Base-by-base conservation (phyloP, 2,888 invertebrate genomes). In the Platerodrilus igneus region DNA sequence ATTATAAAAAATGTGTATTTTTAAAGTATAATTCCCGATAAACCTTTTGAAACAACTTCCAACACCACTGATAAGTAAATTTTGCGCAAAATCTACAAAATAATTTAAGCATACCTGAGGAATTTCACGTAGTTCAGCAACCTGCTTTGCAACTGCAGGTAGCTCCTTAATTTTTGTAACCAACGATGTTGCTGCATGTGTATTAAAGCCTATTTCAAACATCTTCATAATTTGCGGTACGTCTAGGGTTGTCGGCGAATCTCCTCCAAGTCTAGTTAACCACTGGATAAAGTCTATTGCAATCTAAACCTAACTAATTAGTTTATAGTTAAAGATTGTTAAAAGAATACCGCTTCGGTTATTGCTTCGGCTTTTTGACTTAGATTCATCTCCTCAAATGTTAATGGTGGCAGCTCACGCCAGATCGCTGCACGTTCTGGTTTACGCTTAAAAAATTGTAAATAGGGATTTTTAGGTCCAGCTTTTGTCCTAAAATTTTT, bases 121-220 rank as follows among this genome's bases (percentile, higher is more conserved):
- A 46, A 70, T 64, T 37, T 69, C 67, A 20, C 74, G 70, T 3
- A 69, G 62, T 8, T 60, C 57, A 0, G 80, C 80, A 2, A 80
- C 68, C 47, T 68, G 67, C 37, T 73, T 70, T 19, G 78, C 72
- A 8, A 81, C 71, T 21, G 75, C 69, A 1, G 78, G 75, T 58
- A 81, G 60, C 59, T 80, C 78, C 53, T 72, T 74, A 2, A 78
- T 62, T 18, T 71, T 59, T 1, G 79, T 71, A 61, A 68, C 64
- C 15, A 79, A 62, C 43, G 77, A 72, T 33, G 68, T 70, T 1
- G 78, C 71, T 1, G 73, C 74, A 45, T 77, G 75, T 4, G 72
- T 73, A 45, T 77, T 70, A 51, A 77, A 77, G 37, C 77, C 76
- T 34, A 78, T 73, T 72, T 78, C 66, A 19, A 46, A 46, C 59